A percentile compares a stretch with the other conserved stretches of the same genome.
Evolutionary conservation across 2,113 vertebrate species (phyloP).

Genomic region (Seriola dumerili): DNA sequence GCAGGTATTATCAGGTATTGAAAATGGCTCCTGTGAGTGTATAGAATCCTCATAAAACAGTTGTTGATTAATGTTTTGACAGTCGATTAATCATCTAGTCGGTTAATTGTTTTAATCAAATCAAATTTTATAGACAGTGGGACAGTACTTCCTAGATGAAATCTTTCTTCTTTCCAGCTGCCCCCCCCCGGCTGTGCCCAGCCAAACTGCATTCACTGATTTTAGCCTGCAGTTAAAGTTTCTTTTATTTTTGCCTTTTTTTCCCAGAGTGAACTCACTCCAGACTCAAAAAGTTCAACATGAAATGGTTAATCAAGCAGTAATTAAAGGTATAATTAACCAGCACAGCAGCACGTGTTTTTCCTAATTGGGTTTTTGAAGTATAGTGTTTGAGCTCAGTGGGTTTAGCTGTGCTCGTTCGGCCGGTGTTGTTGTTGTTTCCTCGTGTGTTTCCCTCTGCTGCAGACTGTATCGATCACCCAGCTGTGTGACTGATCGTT

Average conservation of each 20-base stretch:
- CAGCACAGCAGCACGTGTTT: constrained; percentile 8
- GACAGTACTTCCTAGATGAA: too few species aligned
- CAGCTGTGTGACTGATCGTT: constrained; percentile 53
- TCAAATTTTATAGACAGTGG: too few species aligned
- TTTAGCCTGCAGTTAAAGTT: not conserved
- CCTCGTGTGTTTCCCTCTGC: constrained; percentile 12
- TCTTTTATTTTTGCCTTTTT: not conserved
- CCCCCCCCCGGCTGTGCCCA: not conserved
- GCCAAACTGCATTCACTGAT: not conserved
- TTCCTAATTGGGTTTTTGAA: not conserved
- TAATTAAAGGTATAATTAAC: constrained; percentile 1
- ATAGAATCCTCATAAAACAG: too few species aligned
- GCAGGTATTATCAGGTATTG: too few species aligned
- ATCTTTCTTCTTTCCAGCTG: not conserved
- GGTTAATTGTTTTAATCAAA: too few species aligned
- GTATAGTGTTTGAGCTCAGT: not conserved
- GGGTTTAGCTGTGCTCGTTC: not conserved
- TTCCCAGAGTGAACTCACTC: not conserved
- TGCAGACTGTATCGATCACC: constrained; percentile 43
- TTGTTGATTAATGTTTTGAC: too few species aligned
- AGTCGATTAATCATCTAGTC: too few species aligned
- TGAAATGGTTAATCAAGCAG: constrained; percentile 15
- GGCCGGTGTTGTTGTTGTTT: not conserved
- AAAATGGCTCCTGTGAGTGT: too few species aligned
- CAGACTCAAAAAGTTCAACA: not conserved